Evolutionary conservation across 2,797 vertebrate genomes (phyloP).

Genomic region (Orestias chungarensis): DNA sequence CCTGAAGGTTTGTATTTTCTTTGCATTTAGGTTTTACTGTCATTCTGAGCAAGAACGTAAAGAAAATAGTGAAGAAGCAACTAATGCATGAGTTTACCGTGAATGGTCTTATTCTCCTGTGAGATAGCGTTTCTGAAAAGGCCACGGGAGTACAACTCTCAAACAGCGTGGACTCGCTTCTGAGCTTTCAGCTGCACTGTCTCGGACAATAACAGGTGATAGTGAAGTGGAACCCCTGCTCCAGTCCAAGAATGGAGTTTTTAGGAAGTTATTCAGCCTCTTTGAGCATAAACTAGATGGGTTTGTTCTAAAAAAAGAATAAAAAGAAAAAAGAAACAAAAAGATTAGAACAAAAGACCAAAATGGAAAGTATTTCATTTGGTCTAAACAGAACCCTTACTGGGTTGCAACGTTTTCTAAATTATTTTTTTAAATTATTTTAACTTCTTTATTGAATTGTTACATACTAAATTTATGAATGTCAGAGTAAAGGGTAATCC

Average conservation of each 20-base stretch:
- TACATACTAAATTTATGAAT: neutral
- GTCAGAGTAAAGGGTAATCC: neutral
- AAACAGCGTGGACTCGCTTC: neutral
- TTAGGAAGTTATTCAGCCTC: neutral
- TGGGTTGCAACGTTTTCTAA: neutral
- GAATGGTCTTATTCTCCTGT: constrained; percentile 8
- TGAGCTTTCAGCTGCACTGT: constrained; percentile 1
- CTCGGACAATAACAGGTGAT: constrained; percentile 6
- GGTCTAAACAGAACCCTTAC: neutral
- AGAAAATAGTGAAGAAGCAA: constrained; percentile 17
- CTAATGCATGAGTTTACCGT: constrained; percentile 9
- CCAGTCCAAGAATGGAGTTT: neutral
- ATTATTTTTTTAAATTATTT: neutral
- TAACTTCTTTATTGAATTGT: neutral
- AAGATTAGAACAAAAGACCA: too few species aligned
- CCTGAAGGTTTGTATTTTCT: constrained; percentile 35
- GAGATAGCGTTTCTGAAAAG: neutral
- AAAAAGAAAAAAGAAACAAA: too few species aligned
- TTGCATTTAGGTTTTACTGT: constrained; percentile 15
- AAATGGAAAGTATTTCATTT: too few species aligned
- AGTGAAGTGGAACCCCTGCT: constrained; percentile 1
- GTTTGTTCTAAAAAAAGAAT: neutral
- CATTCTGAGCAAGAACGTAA: constrained; percentile 22
- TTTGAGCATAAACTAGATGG: neutral
- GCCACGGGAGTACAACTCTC: constrained; percentile 2